Evolutionary conservation across 2,797 vertebrate species (phyloP).

Genomic region (Novumbra hubbsi): DNA sequence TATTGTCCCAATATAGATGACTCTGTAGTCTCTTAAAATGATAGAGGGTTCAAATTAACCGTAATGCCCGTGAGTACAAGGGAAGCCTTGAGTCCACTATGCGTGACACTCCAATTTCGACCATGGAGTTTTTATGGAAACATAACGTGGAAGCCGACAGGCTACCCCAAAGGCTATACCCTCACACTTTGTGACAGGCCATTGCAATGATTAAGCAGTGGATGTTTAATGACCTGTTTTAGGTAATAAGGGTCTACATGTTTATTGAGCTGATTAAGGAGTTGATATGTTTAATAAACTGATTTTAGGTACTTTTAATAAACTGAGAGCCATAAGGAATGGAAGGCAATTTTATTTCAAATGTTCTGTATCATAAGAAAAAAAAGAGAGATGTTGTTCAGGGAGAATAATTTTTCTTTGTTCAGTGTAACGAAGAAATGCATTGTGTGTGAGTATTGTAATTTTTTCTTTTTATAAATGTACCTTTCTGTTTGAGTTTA

Average conservation of each 20-base stretch:
- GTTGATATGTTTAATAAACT: conserved; percentile 90
- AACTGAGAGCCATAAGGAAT: conserved; percentile 86
- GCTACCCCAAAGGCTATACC: conserved; percentile 75
- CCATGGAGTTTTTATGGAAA: conserved; percentile 60
- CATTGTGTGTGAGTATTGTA: background rate
- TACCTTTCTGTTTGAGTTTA: background rate
- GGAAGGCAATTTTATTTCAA: conserved; percentile 94
- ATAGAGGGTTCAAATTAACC: conserved; percentile 36
- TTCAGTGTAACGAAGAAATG: background rate
- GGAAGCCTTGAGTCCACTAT: conserved; percentile 30
- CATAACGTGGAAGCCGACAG: conserved; percentile 81
- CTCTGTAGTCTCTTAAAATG: conserved; percentile 26
- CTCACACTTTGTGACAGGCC: conserved; percentile 78
- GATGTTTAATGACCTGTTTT: conserved; percentile 83
- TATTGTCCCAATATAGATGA: conserved; percentile 14
- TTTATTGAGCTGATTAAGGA: conserved; percentile 77
- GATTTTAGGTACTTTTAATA: conserved; percentile 80
- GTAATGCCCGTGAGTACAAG: conserved; percentile 33
- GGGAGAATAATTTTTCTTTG: conserved; percentile 52
- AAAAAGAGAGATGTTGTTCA: conserved; percentile 76
- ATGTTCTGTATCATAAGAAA: conserved; percentile 88
- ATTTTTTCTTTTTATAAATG: background rate
- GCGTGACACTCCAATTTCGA: conserved; percentile 46
- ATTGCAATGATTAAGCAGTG: conserved; percentile 87
- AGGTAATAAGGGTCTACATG: no score